Percentiles rank a stretch among this genome's conserved stretches.
phyloP scores from a whole-genome alignment of 1,140 invertebrate species.

The Drosophila virilis region DNA sequence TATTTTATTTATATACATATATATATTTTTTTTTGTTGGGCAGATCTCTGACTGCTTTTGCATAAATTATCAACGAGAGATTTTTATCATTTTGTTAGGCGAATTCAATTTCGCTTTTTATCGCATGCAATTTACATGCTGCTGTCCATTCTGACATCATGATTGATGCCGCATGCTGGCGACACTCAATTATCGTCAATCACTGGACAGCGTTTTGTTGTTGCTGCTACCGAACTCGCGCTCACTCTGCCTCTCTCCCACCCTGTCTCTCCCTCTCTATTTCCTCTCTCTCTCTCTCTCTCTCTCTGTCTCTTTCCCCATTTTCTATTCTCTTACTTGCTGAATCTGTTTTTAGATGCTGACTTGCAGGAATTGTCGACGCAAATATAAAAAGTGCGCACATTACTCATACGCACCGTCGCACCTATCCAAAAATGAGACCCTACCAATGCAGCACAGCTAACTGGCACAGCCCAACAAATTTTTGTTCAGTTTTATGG shows the following conservation, averaged over 20 bases:
- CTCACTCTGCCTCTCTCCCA: constrained; percentile 11
- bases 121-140: constrained; percentile 79
- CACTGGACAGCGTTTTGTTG: constrained; percentile 58
- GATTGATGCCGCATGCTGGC: constrained; percentile 74
- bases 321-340: not conserved
- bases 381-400: constrained; percentile 43
- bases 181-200: constrained; percentile 82
- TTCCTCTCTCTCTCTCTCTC: not conserved
- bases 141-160: constrained; percentile 78
- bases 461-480: constrained; percentile 14
- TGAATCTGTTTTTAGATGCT: constrained; percentile 25
- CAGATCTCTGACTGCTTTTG: constrained; percentile 27
- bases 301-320: not conserved
- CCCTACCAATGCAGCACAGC: constrained; percentile 40
- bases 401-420: constrained; percentile 71
- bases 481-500: constrained; percentile 37
- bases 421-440: constrained; percentile 24
- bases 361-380: constrained; percentile 14
- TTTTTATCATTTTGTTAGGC: constrained; percentile 79
- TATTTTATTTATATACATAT: not conserved
- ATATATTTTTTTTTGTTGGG: constrained; percentile 12
- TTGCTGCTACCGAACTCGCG: not conserved
- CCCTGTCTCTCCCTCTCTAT: not conserved
- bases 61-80: constrained; percentile 71
- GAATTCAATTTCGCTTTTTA: constrained; percentile 79